These are phyloP conservation scores for Spea multiplicata DNA, from an alignment of 2,113 vertebrate species.

Conservation along the genomic window DNA sequence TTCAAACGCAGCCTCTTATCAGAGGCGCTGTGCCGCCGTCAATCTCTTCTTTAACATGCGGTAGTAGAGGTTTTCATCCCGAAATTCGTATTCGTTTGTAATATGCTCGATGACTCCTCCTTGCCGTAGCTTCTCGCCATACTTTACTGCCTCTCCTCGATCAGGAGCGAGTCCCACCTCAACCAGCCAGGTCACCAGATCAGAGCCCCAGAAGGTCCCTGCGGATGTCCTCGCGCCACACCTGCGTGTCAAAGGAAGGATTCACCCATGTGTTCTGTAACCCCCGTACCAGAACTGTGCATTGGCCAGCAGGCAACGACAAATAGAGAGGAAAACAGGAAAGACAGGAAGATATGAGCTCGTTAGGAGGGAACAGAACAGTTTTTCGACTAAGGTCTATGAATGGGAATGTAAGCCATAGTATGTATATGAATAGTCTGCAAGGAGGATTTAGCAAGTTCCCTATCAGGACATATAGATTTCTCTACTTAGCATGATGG, in stretches of 20 bases:
- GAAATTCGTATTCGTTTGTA: slow-evolving; percentile 76
- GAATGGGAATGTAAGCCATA: too few species aligned
- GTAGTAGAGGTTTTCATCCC: slow-evolving; percentile 81
- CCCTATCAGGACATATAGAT: too few species aligned
- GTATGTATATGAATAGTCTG: too few species aligned
- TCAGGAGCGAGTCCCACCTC: slow-evolving; percentile 85
- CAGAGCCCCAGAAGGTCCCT: slow-evolving; percentile 86
- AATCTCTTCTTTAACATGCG: slow-evolving; percentile 67
- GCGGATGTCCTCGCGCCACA: slow-evolving; percentile 72
- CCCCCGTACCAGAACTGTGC: slow-evolving; percentile 79
- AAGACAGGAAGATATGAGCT: slow-evolving; percentile 60
- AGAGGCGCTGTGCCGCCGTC: slow-evolving; percentile 34
- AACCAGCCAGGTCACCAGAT: slow-evolving; percentile 91
- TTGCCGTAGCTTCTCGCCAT: slow-evolving; percentile 78
- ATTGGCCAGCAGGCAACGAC: slow-evolving; percentile 56
- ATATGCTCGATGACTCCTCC: slow-evolving; percentile 86
- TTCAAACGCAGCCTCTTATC: slow-evolving; percentile 20
- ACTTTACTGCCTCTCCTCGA: slow-evolving; percentile 80
- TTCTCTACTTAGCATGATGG: too few species aligned
- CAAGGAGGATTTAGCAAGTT: too few species aligned
- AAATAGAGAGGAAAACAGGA: slow-evolving; percentile 63
- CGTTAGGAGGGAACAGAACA: slow-evolving; percentile 50
- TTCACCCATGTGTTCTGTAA: slow-evolving; percentile 77
- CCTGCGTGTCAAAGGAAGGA: slow-evolving; percentile 79
- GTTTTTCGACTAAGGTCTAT: too few species aligned